phyloP scores from a whole-genome alignment of 2,113 vertebrate species.

The Cichladusa arquata region DNA sequence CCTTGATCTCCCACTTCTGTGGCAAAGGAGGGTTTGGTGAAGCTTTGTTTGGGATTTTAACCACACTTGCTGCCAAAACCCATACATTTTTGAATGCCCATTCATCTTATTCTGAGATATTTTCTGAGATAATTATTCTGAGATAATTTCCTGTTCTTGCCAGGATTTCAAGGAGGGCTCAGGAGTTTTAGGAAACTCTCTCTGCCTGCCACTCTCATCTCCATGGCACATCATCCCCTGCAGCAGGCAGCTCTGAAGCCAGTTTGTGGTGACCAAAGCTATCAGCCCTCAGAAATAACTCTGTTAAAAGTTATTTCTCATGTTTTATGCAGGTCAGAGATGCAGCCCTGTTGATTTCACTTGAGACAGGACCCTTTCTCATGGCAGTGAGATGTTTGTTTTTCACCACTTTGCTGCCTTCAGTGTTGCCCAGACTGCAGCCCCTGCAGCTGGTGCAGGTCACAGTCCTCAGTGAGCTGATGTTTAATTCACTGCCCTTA shows the following conservation, averaged over 20 bases:
- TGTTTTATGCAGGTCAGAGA: slow-evolving; percentile 55
- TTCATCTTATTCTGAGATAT: not conserved
- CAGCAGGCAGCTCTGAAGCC: not conserved
- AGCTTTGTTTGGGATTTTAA: not conserved
- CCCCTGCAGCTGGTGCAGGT: not conserved
- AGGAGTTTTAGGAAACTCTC: not conserved
- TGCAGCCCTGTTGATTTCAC: slow-evolving; percentile 30
- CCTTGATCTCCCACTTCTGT: not conserved
- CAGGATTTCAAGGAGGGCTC: not conserved
- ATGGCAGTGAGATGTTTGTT: not conserved
- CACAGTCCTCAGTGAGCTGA: not conserved
- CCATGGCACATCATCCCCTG: not conserved
- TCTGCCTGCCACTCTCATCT: not conserved
- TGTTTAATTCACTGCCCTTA: not conserved
- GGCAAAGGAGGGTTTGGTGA: not conserved
- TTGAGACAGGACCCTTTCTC: not conserved
- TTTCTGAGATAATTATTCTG: not conserved
- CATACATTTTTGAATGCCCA: not conserved
- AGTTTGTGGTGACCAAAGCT: not conserved
- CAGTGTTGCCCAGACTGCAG: not conserved
- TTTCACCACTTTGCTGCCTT: not conserved
- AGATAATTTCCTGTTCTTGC: not conserved
- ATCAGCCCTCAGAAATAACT: slow-evolving; percentile 32
- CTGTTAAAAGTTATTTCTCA: not conserved
- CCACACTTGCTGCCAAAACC: not conserved